phyloP scores from a whole-genome alignment of 2,888 invertebrate species.

The Embidobia sp. region DNA sequence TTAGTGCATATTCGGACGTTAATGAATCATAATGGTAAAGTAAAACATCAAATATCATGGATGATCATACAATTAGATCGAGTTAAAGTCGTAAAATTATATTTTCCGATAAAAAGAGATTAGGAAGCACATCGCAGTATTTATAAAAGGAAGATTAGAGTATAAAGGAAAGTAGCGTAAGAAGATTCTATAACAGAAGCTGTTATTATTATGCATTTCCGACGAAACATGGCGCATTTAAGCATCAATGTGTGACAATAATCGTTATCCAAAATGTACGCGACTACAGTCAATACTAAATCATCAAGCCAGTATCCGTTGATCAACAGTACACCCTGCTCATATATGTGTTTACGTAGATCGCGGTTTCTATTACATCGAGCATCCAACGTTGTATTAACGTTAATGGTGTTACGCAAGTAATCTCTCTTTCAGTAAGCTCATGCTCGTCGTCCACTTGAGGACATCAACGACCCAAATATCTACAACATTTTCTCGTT shows the following conservation, averaged over 20 bases:
- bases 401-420: slow-evolving; percentile 61
- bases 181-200: neutral
- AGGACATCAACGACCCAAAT: slow-evolving; percentile 54
- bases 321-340: slow-evolving; percentile 24
- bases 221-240: slow-evolving; percentile 28
- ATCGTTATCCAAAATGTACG: slow-evolving; percentile 49
- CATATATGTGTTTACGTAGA: slow-evolving; percentile 38
- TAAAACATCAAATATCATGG: too few relatives aligned
- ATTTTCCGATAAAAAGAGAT: too few relatives aligned
- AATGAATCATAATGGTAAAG: too few relatives aligned
- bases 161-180: neutral
- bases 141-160: neutral
- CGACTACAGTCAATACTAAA: slow-evolving; percentile 37
- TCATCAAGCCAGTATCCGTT: slow-evolving; percentile 38
- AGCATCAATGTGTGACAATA: slow-evolving; percentile 48
- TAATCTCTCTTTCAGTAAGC: slow-evolving; percentile 58
- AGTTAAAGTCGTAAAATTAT: too few relatives aligned
- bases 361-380: slow-evolving; percentile 45
- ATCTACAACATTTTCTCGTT: slow-evolving; percentile 50
- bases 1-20: too few relatives aligned
- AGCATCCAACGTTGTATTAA: slow-evolving; percentile 59
- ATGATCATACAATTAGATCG: too few relatives aligned
- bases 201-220: slow-evolving; percentile 20
- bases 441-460: slow-evolving; percentile 55
- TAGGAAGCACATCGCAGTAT: neutral